Percentiles rank a stretch among this genome's conserved stretches.
Conservation (phyloP, 1,140 invertebrate species). For the Macrostomum lignano region DNA sequence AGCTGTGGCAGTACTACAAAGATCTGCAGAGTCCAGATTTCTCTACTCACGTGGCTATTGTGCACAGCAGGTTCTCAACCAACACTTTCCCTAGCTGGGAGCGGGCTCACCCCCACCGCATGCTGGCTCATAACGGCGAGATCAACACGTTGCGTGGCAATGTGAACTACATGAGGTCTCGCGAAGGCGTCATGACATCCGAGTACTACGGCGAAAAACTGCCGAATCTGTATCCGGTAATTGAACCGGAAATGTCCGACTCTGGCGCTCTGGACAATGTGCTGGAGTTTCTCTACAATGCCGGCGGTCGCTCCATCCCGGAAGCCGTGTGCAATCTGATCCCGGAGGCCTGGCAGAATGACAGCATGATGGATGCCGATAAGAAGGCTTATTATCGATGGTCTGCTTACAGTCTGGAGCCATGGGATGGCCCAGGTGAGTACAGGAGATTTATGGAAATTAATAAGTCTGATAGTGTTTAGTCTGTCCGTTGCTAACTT, state of each 20-base stretch:
- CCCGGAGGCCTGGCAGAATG: conserved; percentile 92
- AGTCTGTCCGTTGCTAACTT: too few relatives aligned
- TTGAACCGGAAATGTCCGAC: conserved; percentile 84
- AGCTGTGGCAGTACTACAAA: conserved; percentile 57
- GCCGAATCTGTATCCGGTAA: conserved; percentile 69
- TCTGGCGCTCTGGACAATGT: conserved; percentile 89
- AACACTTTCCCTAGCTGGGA: conserved; percentile 98
- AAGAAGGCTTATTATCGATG: conserved; percentile 87
- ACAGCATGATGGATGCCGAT: conserved; percentile 58
- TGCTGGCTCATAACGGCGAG: conserved; percentile 85
- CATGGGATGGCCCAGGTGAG: conserved; percentile 73
- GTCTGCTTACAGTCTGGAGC: conserved; percentile 86
- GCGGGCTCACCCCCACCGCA: conserved; percentile 84
- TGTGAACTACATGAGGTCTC: conserved; percentile 85
- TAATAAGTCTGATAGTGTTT: conserved; percentile 6
- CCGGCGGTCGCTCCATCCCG: conserved; percentile 55
- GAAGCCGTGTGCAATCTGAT: conserved; percentile 99
- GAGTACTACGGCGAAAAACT: conserved; percentile 46
- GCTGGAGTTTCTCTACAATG: conserved; percentile 74
- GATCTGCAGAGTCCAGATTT: conserved; percentile 48
- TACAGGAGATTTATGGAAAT: too few relatives aligned
- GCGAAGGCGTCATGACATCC: conserved; percentile 87
- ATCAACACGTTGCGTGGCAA: conserved; percentile 90
- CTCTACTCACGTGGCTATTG: conserved; percentile 68
- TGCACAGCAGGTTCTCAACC: conserved; percentile 85